Evolutionary conservation across 1,140 invertebrate species (phyloP).

Genomic region (Calliopsis andreniformis): DNA sequence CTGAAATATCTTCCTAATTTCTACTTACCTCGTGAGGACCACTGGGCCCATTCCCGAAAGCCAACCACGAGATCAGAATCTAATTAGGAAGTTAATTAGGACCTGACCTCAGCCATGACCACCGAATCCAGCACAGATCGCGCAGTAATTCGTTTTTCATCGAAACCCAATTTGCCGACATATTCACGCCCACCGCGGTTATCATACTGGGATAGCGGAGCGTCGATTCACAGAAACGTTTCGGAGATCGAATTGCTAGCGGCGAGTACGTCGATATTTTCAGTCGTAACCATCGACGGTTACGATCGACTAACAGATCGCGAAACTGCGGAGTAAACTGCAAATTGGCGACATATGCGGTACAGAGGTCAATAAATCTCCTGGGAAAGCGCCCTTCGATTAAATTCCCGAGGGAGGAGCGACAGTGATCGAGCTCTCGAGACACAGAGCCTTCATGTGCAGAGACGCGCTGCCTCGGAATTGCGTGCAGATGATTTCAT

Average conservation of each 20-base stretch:
- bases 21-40: too few relatives aligned
- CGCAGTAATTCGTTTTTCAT: constrained; percentile 3
- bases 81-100: background rate
- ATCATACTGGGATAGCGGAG: background rate
- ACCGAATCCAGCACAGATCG: background rate
- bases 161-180: constrained; percentile 15
- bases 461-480: constrained; percentile 21
- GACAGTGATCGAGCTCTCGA: background rate
- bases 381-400: constrained; percentile 32
- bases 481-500: constrained; percentile 67
- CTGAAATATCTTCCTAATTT: too few relatives aligned
- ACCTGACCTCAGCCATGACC: background rate
- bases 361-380: constrained; percentile 38
- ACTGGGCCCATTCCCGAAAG: background rate
- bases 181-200: constrained; percentile 12
- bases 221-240: background rate
- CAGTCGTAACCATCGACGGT: background rate
- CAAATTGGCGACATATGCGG: background rate
- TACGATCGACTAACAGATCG: background rate
- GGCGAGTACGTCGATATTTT: background rate
- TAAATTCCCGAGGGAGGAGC: constrained; percentile 2
- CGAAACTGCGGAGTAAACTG: background rate
- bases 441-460: background rate
- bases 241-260: background rate
- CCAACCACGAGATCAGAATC: background rate